phyloP scores from a whole-genome alignment of 2,113 vertebrate species.

The Anhinga rufa region DNA sequence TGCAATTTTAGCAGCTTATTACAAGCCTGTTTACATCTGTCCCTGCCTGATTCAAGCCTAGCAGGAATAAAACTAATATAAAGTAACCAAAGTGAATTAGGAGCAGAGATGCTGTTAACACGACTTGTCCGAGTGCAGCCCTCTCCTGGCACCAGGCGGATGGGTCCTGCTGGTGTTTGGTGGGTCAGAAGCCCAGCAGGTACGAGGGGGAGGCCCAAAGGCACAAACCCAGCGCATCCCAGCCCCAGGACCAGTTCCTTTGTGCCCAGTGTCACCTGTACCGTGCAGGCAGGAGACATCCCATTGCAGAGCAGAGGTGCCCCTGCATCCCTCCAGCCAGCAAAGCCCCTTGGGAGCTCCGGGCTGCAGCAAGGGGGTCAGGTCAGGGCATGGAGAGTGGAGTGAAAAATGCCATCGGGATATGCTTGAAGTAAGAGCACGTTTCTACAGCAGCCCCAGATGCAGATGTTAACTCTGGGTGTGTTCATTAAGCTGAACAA shows the following conservation, averaged over 20 bases:
- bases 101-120: background rate
- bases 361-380: background rate
- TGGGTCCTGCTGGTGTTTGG: background rate
- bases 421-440: accelerated
- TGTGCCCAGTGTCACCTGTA: accelerated
- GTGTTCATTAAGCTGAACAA: background rate
- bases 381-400: accelerated
- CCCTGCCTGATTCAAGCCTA: background rate
- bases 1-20: background rate
- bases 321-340: background rate
- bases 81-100: background rate
- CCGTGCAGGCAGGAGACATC: background rate
- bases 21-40: background rate
- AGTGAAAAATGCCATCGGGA: accelerated
- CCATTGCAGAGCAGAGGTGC: accelerated
- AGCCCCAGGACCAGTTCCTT: background rate
- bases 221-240: background rate
- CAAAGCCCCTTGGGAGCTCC: background rate
- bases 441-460: background rate
- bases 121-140: accelerated
- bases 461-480: background rate
- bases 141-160: background rate
- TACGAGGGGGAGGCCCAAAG: background rate
- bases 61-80: background rate
- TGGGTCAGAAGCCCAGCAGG: background rate